These are phyloP conservation scores for Ylistrum balloti DNA, from an alignment of 1,140 invertebrate species.

Conservation along the genomic window DNA sequence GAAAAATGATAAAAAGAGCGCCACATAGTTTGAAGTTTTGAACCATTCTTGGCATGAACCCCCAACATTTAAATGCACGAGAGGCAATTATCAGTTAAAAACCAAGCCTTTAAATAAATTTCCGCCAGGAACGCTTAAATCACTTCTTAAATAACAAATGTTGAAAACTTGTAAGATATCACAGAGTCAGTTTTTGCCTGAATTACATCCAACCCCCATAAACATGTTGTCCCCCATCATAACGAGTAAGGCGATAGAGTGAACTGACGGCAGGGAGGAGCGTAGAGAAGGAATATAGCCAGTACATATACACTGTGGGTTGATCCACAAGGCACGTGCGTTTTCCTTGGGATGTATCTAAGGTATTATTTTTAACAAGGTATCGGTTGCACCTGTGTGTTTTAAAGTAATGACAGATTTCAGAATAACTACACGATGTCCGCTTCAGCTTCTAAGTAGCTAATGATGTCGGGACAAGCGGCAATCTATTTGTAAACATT, in stretches of 20 bases:
- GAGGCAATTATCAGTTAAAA: constrained; percentile 27
- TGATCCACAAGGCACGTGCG: too few species aligned
- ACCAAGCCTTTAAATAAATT: neutral
- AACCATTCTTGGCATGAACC: constrained; percentile 33
- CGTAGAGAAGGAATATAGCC: neutral
- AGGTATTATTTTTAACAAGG: too few species aligned
- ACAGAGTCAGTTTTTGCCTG: neutral
- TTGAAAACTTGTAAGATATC: constrained; percentile 21
- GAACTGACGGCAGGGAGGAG: neutral
- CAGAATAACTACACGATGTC: too few species aligned
- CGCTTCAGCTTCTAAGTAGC: too few species aligned
- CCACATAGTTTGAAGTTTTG: neutral
- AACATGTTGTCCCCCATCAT: constrained; percentile 15
- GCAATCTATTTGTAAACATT: too few species aligned
- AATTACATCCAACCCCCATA: neutral
- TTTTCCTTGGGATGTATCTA: too few species aligned
- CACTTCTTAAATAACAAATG: constrained; percentile 29
- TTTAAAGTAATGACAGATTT: too few species aligned
- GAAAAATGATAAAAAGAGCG: constrained; percentile 28
- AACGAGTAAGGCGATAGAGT: neutral
- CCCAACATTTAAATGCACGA: neutral
- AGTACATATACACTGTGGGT: too few species aligned
- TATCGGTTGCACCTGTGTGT: too few species aligned
- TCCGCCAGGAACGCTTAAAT: constrained; percentile 10
- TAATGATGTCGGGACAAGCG: too few species aligned